Conservation (phyloP, 2,888 invertebrate species). For the Apotomis capreana region DNA sequence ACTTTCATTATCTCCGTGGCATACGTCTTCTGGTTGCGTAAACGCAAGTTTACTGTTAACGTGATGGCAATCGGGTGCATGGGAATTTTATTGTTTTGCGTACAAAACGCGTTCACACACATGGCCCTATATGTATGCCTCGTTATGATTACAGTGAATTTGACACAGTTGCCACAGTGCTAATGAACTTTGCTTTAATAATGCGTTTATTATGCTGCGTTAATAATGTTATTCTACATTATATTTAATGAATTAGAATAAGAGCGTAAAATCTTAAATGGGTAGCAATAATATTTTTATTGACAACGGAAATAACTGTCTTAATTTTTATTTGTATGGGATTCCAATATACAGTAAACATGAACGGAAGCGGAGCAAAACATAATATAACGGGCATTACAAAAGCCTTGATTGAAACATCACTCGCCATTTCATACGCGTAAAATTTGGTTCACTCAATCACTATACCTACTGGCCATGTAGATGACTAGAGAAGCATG, state of each 20-base stretch:
- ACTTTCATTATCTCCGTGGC: slow-evolving; percentile 71
- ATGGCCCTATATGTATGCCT: slow-evolving; percentile 59
- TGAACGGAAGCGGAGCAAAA: slow-evolving; percentile 31
- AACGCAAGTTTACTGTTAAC: slow-evolving; percentile 69
- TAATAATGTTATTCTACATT: background rate
- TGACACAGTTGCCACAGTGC: slow-evolving; percentile 50
- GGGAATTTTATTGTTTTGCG: slow-evolving; percentile 70
- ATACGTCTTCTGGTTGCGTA: slow-evolving; percentile 76
- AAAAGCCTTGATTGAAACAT: slow-evolving; percentile 59
- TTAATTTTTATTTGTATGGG: background rate
- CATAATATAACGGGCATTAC: slow-evolving; percentile 48
- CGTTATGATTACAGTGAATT: slow-evolving; percentile 66
- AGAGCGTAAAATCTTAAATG: no score
- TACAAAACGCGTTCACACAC: slow-evolving; percentile 70
- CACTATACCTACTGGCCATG: slow-evolving; percentile 36
- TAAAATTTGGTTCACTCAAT: slow-evolving; percentile 53
- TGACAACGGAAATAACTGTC: background rate
- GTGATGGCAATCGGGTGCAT: slow-evolving; percentile 75
- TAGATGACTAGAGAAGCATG: background rate
- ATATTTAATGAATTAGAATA: no score
- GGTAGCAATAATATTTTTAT: no score
- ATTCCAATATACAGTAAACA: slow-evolving; percentile 23
- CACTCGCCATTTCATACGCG: slow-evolving; percentile 62
- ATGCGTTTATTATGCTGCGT: slow-evolving; percentile 1
- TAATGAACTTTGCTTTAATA: slow-evolving; percentile 32